Base-by-base conservation (phyloP, 2,113 vertebrate species). In the Platycercus adscitus region DNA sequence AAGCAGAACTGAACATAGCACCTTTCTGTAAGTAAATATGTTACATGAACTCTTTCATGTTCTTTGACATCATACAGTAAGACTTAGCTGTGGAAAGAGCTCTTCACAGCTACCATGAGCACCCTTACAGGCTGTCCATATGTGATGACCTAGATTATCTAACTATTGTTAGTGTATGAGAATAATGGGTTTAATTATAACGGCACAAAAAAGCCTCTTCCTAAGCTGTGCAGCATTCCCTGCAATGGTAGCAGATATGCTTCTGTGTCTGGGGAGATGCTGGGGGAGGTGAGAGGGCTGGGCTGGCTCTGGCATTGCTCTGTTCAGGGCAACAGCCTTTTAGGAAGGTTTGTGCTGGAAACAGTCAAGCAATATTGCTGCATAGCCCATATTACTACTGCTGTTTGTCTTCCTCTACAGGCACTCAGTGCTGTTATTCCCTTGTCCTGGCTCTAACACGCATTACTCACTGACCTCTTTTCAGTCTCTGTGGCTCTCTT, bases 391-490 rank as follows among this genome's bases (percentile, higher is more conserved):
- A 49, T 56, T 73, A 83, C 72, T 55, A 24, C 58, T 56, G 68
- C 46, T 85, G 71, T 95, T 93, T 89, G 55, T 88, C 79, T 90
- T 95, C 71, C 43, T 83, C 85, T 60, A 49, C 43, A 86, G 79
- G 82, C 64, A 73, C 24, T 89, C 0, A 0, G 12, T 60, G n/a
- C 28, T 92, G 55, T 85, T 92, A 72, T 75, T 95, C 60, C 69
- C 83, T 75, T 86, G 65, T 92, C 93, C 53, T 53, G 87, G 75
- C 47, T 95, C 91, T 91, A 95, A 55, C 26, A 49, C 0, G 6
- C 73, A 84, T 96, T 95, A 95, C 89, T 97, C 84, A 91, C 73
- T 89, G 81, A 93, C 81, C 84, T 95, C 75, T 76, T 87, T 89
- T 91, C 81, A 85, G 78, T 72, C 80, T 93, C 77, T 2, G 8